Evolutionary conservation across 2,888 invertebrate species (phyloP), one percentile per base, ranked within the genome.

Genomic region (Seladonia tumulorum): DNA sequence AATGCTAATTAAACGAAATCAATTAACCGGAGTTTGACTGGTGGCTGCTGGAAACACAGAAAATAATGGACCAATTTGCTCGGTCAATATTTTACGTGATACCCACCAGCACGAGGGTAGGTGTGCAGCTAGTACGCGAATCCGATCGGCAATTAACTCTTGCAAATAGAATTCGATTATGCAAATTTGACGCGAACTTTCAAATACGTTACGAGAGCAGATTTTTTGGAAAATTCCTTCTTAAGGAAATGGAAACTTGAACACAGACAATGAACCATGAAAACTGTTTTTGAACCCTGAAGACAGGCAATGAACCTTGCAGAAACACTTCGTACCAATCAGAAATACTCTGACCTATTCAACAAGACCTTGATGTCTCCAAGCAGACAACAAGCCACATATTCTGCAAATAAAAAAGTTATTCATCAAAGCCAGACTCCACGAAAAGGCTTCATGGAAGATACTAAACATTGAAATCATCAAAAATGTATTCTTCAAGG

Each of bases 1-100:
- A n/a, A 53, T 53, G 53, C n/a, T n/a, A n/a, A 53, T 53, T 53
- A 53, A 53, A 53, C n/a, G 53, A 3, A 53, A 53, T 53, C 53
- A 16, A 63, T 63, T 63, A 63, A 63, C 29, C 63, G 29, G 29
- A 29, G 63, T 29, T 29, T 14, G 25, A 53, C 53, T 53, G 53
- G 53, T 10, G 53, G 14, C 63, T 29, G 29, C 14, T 16, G 16
- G 29, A 14, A 29, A 63, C 63, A 63, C 63, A 63, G 63, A 29
- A 63, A 63, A 29, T 16, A 25, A 29, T 63, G 16, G 29, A 16
- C 16, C 63, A 63, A 29, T 16, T 25, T 16, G 53, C 22, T 53
- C n/a, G 53, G 53, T 53, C 53, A 53, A 53, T 53, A 53, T 53
- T 53, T 53, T 53, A 53, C 53, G n/a, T 53, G 53, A 53, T 53